A percentile compares a stretch with the other conserved stretches of the same genome.
phyloP scores from a whole-genome alignment of 2,888 invertebrate genomes.

The Microctonus brassicae region DNA sequence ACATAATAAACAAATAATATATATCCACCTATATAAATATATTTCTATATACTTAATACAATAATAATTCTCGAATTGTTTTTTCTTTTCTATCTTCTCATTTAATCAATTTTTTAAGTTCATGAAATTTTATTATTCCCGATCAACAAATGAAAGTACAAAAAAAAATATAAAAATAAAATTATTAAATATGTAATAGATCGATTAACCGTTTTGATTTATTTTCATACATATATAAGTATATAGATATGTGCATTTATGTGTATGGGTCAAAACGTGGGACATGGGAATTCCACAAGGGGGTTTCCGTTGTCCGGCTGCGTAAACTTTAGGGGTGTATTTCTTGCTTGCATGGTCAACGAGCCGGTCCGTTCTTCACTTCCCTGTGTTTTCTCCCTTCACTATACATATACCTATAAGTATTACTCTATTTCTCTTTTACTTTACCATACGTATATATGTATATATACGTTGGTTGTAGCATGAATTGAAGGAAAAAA shows the following conservation, averaged over 20 bases:
- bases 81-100: neutral
- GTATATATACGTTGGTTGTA: neutral
- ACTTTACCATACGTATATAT: neutral
- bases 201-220: slow-evolving; percentile 29
- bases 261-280: slow-evolving; percentile 34
- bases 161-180: neutral
- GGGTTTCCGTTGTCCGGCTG: slow-evolving; percentile 58
- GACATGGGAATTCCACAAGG: slow-evolving; percentile 57
- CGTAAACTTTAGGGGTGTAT: slow-evolving; percentile 58
- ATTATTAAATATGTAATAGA: neutral
- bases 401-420: slow-evolving; percentile 18
- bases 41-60: too few species aligned
- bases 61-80: too few species aligned
- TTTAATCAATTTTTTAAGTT: too few species aligned
- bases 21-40: too few species aligned
- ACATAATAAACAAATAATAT: too few species aligned
- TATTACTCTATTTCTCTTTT: slow-evolving; percentile 16
- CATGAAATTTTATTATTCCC: too few species aligned
- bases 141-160: neutral
- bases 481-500: slow-evolving; percentile 29
- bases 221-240: neutral
- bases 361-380: slow-evolving; percentile 38
- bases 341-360: slow-evolving; percentile 39
- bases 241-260: neutral
- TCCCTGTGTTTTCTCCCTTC: slow-evolving; percentile 37